Percentiles rank a stretch among this genome's conserved stretches.
Conservation (phyloP, 2,888 invertebrate genomes). For the Tenthredo livida region DNA sequence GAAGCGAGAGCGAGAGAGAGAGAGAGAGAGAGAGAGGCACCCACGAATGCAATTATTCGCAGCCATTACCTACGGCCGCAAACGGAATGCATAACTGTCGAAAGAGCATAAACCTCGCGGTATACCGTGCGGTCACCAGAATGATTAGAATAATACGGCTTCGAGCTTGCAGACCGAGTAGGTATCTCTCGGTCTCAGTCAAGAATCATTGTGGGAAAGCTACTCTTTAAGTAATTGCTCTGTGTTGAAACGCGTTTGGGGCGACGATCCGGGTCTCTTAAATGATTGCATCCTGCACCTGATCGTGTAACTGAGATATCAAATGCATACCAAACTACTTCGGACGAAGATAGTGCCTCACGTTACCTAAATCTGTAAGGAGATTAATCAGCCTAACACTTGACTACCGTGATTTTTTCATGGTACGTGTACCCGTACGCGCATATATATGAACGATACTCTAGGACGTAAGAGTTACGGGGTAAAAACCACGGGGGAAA, state of each 20-base stretch:
- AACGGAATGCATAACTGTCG: constrained; percentile 47
- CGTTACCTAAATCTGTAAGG: not conserved
- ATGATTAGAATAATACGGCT: constrained; percentile 49
- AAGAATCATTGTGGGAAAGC: constrained; percentile 46
- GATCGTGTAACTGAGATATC: constrained; percentile 28
- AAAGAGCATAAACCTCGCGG: constrained; percentile 43
- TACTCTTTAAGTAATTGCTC: constrained; percentile 42
- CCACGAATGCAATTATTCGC: constrained; percentile 49
- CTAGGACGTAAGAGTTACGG: not conserved
- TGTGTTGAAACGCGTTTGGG: constrained; percentile 6
- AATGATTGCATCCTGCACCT: constrained; percentile 19
- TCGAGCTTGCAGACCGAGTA: not conserved
- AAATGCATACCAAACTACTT: constrained; percentile 8
- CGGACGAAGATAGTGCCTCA: not conserved
- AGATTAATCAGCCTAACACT: constrained; percentile 9
- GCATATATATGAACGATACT: not conserved
- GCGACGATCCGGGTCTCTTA: not conserved
- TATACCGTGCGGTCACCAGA: constrained; percentile 46
- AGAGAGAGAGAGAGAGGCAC: not conserved
- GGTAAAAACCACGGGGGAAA: not conserved
- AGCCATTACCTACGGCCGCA: constrained; percentile 46
- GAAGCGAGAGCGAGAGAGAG: not conserved
- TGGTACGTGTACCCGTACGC: not conserved
- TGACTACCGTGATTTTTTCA: constrained; percentile 5
- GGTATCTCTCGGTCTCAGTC: not conserved